Base-by-base conservation (phyloP, 2,888 invertebrate species). In the Orthosia gothica region DNA sequence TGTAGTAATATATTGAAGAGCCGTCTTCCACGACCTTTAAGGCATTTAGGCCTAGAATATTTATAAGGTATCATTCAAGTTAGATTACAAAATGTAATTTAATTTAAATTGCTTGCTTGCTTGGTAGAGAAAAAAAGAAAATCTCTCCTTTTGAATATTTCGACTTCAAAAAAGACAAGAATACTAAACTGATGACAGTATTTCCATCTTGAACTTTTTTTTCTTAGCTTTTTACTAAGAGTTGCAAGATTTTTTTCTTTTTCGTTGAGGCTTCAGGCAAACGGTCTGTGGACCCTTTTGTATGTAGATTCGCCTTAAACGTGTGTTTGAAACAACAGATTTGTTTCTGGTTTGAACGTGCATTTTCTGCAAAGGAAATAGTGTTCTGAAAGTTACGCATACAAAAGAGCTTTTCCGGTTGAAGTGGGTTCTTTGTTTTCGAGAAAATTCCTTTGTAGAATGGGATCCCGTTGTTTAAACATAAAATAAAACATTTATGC, bases 291-390 rank as follows among this genome's bases (percentile, higher is more conserved):
- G 16, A 54, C 45, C 49, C 49, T 49, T 79, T 64, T 59, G 7
- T 64, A 79, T 71, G 72, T 58, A 71, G 58, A 76, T 71, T 49
- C 18, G 18, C 52, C 4, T 0, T 20, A 45, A 64, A 59, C 40
- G 40, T 64, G 70, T 40, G 40, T 45, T 18, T 64, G 11, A 16
- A 1, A 40, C 13, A 63, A 26, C 32, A 13, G 3, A 45, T 68
- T 77, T 57, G 2, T 1, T 68, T 61, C 4, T 18, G 23, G 15
- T 61, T 61, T 9, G 15, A 40, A 23, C 18, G 23, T 40, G 15
- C 40, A 13, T 59, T 50, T 59, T 71, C 4, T 50, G 2, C 49
- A 15, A 1, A 23, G 66, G 45, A 74, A 75, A 76, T 45, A 57
- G 57, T 50, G n/a, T 64, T 74, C 12, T 20, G 16, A 5, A 26